Base-by-base conservation (phyloP, 1,140 invertebrate species). In the Pemphigus obesinymphae region DNA sequence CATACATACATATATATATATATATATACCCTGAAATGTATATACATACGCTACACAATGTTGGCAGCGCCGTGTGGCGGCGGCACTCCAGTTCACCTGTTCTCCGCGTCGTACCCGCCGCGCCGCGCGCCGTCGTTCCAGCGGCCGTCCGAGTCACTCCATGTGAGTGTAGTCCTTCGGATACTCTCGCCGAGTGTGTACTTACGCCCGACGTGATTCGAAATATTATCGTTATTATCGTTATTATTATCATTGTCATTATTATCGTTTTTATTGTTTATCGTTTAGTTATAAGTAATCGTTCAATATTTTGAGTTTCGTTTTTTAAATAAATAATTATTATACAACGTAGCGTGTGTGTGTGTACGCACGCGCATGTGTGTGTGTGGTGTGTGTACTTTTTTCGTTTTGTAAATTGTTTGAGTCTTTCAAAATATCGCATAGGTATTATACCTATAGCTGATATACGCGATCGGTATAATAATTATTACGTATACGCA, bases 31-130 rank as follows among this genome's bases (percentile, higher is more conserved):
- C n/a, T n/a, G n/a, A n/a, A 61, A 31, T 11, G 1, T n/a, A 26
- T 26, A 26, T 6, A n/a, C 50, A 50, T n/a, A 61, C 11, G 29
- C 29, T 20, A 31, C 29, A 66, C 34, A 37, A 75, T 40, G 75
- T 78, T 61, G 75, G 75, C 76, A 80, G 76, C 76, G 76, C 76
- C 76, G 76, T 55, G n/a, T 20, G 34, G 61, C 68, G 68, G 40
- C 73, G 50, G 55, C 53, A 63, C 76, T 80, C 76, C 76, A 80
- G 76, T 80, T 80, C 76, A 80, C 76, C 76, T 80, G 76, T 80
- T 80, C 55, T 40, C 76, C 76, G 76, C 76, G 76, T 80, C 29
- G 76, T 63, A 31, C 11, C 37, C 50, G 76, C 55, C 76, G 76
- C 76, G 76, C 76, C 31, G 13, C 76, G 76, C 76, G 76, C 76